Conservation (phyloP, 2,113 vertebrate genomes). For the Oryzias celebensis region DNA sequence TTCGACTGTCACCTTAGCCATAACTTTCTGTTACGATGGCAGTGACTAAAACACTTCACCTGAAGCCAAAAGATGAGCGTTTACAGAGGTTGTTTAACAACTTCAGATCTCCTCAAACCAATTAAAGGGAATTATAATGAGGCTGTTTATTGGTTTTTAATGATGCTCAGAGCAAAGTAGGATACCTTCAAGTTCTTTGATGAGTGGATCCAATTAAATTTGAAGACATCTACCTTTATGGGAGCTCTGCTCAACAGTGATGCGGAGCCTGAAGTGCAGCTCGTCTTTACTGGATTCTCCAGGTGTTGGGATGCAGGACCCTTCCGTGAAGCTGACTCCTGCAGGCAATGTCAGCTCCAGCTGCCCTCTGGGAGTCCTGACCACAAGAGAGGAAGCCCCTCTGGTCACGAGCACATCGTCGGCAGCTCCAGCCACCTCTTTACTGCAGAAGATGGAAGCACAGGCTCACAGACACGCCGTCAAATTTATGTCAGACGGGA, state of each 20-base stretch:
- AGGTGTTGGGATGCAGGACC: constrained; percentile 77
- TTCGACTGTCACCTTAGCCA: constrained; percentile 32
- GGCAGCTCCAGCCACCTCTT: constrained; percentile 59
- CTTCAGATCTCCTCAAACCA: constrained; percentile 17
- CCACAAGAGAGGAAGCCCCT: constrained; percentile 63
- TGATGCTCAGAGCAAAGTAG: constrained; percentile 13
- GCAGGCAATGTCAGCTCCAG: constrained; percentile 72
- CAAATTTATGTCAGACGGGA: too few relatives aligned
- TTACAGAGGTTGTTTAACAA: constrained; percentile 9
- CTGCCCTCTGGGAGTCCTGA: constrained; percentile 60
- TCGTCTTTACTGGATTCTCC: constrained; percentile 73
- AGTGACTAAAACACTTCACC: constrained; percentile 1
- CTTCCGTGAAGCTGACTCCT: constrained; percentile 80
- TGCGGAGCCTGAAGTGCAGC: constrained; percentile 82
- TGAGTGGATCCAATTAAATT: constrained; percentile 14
- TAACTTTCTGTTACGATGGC: constrained; percentile 8
- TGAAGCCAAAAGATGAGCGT: constrained; percentile 10
- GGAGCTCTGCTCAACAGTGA: constrained; percentile 38
- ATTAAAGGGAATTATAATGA: constrained; percentile 25
- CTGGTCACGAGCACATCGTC: constrained; percentile 73
- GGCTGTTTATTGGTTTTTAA: constrained; percentile 2
- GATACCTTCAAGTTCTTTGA: constrained; percentile 32
- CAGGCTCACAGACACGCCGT: too few relatives aligned
- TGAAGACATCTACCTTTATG: constrained; percentile 61
- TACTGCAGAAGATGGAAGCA: constrained; percentile 49